Evolutionary conservation across 2,888 invertebrate genomes (phyloP), one percentile per base, ranked within the genome.

Genomic region (Lissocephala sabroskyi): DNA sequence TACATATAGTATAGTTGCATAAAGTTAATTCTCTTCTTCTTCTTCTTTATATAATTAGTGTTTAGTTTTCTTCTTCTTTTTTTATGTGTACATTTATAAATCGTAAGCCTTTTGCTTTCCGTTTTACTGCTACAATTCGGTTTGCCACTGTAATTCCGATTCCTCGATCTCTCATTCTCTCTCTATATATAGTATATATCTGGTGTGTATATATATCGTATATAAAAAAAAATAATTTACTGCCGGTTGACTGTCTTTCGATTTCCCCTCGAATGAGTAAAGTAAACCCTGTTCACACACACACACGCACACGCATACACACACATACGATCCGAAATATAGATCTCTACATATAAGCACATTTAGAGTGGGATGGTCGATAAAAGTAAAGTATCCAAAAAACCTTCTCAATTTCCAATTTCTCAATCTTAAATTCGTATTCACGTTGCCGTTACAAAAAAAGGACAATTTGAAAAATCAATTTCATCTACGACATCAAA

Each of bases 401-500:
- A n/a, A n/a, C n/a, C n/a, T n/a, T n/a, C n/a, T n/a, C n/a, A n/a
- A n/a, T n/a, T n/a, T n/a, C n/a, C n/a, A n/a, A n/a, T n/a, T n/a
- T n/a, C n/a, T n/a, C n/a, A n/a, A n/a, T n/a, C n/a, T n/a, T n/a
- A n/a, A 23, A 7, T 41, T 37, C 7, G 18, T 40, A 44, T 41
- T 36, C 4, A 14, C 4, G 41, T 26, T 45, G 14, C 16, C 23
- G 13, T 45, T 32, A 23, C 7, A 23, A 23, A 23, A 23, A 23
- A 23, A 23, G 23, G 23, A 23, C 3, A 23, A 23, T 23, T 23
- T 23, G 3, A 5, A 23, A 23, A 23, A 5, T 23, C 14, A 16
- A 14, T 2, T 35, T 35, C 14, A 35, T 41, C 56, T 76, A 68
- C 73, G 62, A 68, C 68, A 68, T 68, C 62, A 62, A 68, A 65